These are phyloP conservation scores for Drusus annulatus DNA, from an alignment of 1,140 invertebrate genomes.

Conservation along the genomic window DNA sequence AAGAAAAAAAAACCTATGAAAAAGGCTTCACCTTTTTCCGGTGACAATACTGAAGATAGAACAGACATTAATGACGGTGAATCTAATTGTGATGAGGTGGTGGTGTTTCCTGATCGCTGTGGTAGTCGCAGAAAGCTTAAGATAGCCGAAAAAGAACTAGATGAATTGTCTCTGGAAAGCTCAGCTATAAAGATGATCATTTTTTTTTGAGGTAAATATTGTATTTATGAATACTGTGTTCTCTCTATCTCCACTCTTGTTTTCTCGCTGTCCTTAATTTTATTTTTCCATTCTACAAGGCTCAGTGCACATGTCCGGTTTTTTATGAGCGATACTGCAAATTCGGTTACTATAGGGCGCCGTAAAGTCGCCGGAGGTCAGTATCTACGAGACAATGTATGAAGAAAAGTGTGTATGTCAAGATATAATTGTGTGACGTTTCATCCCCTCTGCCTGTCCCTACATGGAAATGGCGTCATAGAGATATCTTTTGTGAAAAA, in stretches of 20 bases:
- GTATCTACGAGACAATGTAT: no score
- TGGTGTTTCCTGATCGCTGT: not conserved
- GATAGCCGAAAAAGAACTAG: not conserved
- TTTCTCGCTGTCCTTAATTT: not conserved
- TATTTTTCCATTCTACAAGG: not conserved
- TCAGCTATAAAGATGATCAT: not conserved
- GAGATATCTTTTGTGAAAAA: no score
- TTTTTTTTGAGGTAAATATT: constrained; percentile 16
- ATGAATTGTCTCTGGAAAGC: not conserved
- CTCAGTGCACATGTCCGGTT: no score
- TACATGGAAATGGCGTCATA: no score
- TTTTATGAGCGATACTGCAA: no score
- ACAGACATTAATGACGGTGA: not conserved
- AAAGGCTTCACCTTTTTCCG: not conserved
- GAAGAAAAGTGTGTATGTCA: no score
- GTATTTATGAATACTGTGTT: not conserved
- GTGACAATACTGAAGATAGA: not conserved
- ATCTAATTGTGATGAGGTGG: not conserved
- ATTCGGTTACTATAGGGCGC: no score
- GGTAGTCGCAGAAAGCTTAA: not conserved
- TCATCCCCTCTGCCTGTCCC: no score
- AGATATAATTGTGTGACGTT: no score
- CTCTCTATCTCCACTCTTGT: not conserved
- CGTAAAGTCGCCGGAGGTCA: no score
- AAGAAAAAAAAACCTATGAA: not conserved